These are phyloP conservation scores for Anolis carolinensis DNA, from an alignment of 2,113 vertebrate species.

Conservation along the genomic window DNA sequence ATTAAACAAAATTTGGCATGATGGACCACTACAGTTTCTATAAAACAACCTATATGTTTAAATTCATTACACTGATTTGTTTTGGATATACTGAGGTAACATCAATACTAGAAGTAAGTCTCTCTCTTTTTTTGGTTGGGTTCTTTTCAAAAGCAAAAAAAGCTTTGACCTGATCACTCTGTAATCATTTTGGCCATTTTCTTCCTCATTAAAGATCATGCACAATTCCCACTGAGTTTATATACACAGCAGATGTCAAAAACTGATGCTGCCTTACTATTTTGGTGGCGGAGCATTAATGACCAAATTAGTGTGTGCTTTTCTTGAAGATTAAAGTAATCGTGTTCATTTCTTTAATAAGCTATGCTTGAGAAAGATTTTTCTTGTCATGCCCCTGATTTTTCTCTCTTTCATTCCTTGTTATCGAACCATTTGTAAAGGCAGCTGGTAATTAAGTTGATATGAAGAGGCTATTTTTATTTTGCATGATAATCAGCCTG, in stretches of 20 bases:
- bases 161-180: not conserved
- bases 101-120: not conserved
- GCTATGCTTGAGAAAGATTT: not conserved
- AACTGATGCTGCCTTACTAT: not conserved
- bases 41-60: no score
- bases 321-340: conserved; percentile 40
- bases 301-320: conserved; percentile 3
- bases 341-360: conserved; percentile 6
- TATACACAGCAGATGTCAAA: not conserved
- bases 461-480: conserved; percentile 26
- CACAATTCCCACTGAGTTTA: fast-evolving
- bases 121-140: not conserved
- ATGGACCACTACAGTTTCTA: not conserved
- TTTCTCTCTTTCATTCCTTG: not conserved
- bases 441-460: conserved; percentile 1
- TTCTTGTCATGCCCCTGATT: not conserved
- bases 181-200: not conserved
- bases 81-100: not conserved
- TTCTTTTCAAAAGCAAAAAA: not conserved
- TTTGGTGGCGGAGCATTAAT: conserved; percentile 22
- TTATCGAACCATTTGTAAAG: conserved; percentile 20
- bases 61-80: not conserved
- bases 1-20: not conserved
- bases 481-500: not conserved
- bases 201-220: not conserved